phyloP scores from a whole-genome alignment of 2,888 invertebrate genomes.

The Listrodromus nycthemerus region DNA sequence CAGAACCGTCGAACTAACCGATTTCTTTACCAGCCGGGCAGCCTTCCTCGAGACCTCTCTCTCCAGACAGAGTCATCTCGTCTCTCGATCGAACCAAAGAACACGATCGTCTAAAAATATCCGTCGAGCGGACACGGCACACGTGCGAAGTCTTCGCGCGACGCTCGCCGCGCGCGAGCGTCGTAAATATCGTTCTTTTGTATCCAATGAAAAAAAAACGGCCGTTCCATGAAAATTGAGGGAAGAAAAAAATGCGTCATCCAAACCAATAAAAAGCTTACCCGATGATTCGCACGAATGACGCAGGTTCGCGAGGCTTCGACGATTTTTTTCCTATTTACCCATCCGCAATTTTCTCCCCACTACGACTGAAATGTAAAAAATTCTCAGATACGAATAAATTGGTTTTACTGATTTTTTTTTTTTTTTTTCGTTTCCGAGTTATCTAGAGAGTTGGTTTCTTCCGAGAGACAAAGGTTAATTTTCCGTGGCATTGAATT shows the following conservation, averaged over 20 bases:
- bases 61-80: neutral
- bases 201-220: neutral
- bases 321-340: neutral
- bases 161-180: neutral
- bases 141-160: neutral
- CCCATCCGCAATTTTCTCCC: neutral
- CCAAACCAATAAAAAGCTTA: neutral
- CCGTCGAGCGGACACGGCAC: neutral
- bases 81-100: neutral
- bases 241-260: conserved; percentile 18
- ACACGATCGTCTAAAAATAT: conserved; percentile 5
- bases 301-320: conserved; percentile 3
- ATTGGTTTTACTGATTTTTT: too few relatives aligned
- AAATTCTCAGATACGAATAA: too few relatives aligned
- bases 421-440: neutral
- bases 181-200: neutral
- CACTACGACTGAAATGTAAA: too few relatives aligned
- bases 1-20: conserved; percentile 21
- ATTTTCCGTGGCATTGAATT: too few relatives aligned
- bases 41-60: conserved; percentile 17
- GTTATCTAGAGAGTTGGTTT: neutral
- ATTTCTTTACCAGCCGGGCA: conserved; percentile 19
- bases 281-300: neutral
- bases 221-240: neutral
- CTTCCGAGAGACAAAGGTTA: neutral